Evolutionary conservation across 2,888 invertebrate species (phyloP), one percentile per base, ranked within the genome.

Genomic region (Thalpophila matura): DNA sequence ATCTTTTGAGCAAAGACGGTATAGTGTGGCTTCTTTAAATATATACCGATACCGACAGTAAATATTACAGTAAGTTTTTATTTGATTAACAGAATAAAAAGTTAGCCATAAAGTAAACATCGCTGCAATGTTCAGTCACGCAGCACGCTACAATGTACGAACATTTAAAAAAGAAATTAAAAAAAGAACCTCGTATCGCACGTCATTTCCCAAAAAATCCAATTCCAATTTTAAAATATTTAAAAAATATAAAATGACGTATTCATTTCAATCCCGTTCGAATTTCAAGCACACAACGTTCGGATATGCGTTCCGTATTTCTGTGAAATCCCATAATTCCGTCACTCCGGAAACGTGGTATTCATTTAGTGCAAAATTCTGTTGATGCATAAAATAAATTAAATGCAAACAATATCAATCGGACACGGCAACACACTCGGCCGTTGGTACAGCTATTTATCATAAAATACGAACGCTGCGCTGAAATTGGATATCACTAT

Each of bases 341-440:
- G 62, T 56, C 69, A 75, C 69, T 68, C 64, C 81, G 81, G 82
- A 83, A 82, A 84, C 84, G 79, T 75, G 82, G 82, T 77, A 80
- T 81, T 81, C 80, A 88, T 91, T 89, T 88, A 85, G 83, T 88
- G 88, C 85, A 83, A 85, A 88, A 87, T 85, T 80, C 81, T 75
- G 77, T 81, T 83, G 81, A 83, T 87, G 89, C 88, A 89, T 87
- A 86, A 91, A 91, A 89, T 89, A 89, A 92, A 91, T 91, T 89
- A 88, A 89, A 90, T 86, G 82, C 86, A 88, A 89, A 91, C 90
- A 91, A 91, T 91, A 90, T 91, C 90, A 92, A 92, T 92, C 87
- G 86, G 86, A 92, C 92, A 92, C 84, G 91, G 80, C 87, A 92
- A 93, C 86, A 90, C 92, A 90, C 91, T 92, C 88, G 86, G 79